A percentile compares a stretch with the other conserved stretches of the same genome.
Conservation (phyloP, 2,797 vertebrate genomes). For the Xenops minutus region DNA sequence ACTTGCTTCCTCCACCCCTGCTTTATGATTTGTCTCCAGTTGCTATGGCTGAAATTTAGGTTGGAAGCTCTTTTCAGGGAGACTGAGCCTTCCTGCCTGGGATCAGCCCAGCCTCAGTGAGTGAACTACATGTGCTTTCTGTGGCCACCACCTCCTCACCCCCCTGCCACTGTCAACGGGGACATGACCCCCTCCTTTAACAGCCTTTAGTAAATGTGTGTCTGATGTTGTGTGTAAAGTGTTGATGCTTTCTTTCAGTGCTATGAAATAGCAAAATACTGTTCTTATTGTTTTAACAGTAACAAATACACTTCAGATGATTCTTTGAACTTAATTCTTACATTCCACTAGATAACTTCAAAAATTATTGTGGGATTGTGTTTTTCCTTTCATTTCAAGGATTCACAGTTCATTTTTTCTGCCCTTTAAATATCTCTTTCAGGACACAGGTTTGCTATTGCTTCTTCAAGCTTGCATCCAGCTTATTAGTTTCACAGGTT, state of each 20-base stretch:
- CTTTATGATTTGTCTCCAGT: neutral
- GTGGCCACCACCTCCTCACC: fast-evolving
- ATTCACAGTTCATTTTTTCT: neutral
- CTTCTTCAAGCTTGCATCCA: neutral
- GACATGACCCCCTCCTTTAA: fast-evolving
- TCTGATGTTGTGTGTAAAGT: neutral
- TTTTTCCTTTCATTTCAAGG: neutral
- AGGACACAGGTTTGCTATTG: neutral
- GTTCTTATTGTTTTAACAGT: neutral
- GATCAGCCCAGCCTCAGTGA: fast-evolving
- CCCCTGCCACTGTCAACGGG: fast-evolving
- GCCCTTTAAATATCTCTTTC: neutral
- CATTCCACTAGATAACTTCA: neutral
- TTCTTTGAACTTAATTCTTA: neutral
- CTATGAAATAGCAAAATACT: neutral
- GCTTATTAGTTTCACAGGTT: neutral
- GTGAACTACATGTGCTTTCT: fast-evolving
- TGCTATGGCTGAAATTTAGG: neutral
- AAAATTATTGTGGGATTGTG: neutral
- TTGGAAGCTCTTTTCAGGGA: neutral
- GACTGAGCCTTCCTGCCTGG: neutral
- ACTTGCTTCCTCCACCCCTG: neutral
- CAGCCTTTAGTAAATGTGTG: neutral
- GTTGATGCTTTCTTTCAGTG: neutral
- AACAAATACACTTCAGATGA: neutral